A percentile compares a stretch with the other conserved stretches of the same genome.
Conservation (phyloP, 2,797 vertebrate genomes). For the Gambelia wislizenii region DNA sequence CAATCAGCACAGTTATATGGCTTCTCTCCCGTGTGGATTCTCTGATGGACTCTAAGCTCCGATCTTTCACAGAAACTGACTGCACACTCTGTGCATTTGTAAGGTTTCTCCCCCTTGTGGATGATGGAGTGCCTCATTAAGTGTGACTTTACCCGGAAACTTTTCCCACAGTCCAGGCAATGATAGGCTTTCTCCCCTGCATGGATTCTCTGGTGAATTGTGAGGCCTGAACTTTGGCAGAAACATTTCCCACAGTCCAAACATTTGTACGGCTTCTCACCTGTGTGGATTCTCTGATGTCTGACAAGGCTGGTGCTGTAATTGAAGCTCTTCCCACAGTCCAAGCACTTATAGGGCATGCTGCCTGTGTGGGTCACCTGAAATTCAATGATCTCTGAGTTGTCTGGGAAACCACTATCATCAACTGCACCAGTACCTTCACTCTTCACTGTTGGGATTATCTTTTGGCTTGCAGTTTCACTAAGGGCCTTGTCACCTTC, state of each 20-base stretch:
- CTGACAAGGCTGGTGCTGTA: constrained; percentile 56
- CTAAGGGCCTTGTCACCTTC: neutral
- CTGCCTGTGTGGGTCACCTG: constrained; percentile 23
- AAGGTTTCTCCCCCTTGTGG: constrained; percentile 72
- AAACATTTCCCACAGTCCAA: constrained; percentile 72
- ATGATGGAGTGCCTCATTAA: constrained; percentile 71
- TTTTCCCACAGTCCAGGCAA: constrained; percentile 74
- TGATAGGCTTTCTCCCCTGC: constrained; percentile 73
- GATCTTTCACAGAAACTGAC: constrained; percentile 36
- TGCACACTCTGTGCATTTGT: constrained; percentile 49
- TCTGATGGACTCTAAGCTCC: constrained; percentile 31
- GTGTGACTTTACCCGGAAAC: constrained; percentile 74
- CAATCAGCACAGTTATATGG: constrained; percentile 17
- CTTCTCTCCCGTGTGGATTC: constrained; percentile 40
- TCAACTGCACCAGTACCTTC: neutral
- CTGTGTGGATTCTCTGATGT: constrained; percentile 48
- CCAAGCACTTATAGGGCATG: constrained; percentile 43
- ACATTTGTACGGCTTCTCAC: constrained; percentile 74
- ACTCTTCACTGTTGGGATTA: neutral
- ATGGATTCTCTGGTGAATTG: constrained; percentile 74
- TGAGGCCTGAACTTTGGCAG: constrained; percentile 73
- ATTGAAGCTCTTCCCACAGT: constrained; percentile 47
- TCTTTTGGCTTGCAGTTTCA: neutral
- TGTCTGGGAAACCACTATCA: neutral
- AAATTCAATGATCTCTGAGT: constrained; percentile 19